A percentile compares a stretch with the other conserved stretches of the same genome.
These are phyloP conservation scores for Tiliacea citrago DNA, from an alignment of 2,888 invertebrate species.

Conservation along the genomic window DNA sequence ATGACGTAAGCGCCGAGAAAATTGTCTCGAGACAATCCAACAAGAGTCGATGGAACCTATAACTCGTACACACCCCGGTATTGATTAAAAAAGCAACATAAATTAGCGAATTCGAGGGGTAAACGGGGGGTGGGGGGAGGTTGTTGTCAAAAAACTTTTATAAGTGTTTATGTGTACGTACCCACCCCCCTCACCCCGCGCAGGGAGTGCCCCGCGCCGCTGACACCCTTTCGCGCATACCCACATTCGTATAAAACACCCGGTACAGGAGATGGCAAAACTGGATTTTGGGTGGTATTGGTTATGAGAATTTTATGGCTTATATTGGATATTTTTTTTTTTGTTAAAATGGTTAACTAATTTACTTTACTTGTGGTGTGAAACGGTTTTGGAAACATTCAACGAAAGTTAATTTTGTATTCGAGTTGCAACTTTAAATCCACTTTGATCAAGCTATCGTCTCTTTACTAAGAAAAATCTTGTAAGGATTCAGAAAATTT, in stretches of 20 bases:
- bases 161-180: constrained; percentile 90
- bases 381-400: neutral
- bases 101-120: constrained; percentile 89
- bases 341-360: neutral
- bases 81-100: constrained; percentile 91
- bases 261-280: constrained; percentile 76
- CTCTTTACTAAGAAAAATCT: neutral
- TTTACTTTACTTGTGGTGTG: neutral
- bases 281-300: constrained; percentile 54
- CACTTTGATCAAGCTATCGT: too few species aligned
- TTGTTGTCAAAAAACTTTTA: constrained; percentile 91
- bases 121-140: constrained; percentile 80
- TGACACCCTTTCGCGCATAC: constrained; percentile 90
- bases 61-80: constrained; percentile 80
- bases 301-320: neutral
- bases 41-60: constrained; percentile 80
- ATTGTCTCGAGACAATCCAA: constrained; percentile 67
- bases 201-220: constrained; percentile 70
- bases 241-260: constrained; percentile 88
- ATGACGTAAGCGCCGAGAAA: constrained; percentile 65
- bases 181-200: constrained; percentile 73
- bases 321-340: too few species aligned
- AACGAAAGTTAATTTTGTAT: neutral
- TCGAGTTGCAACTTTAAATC: neutral
- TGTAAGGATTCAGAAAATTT: neutral